These are phyloP conservation scores for Cordilura impudica DNA, from an alignment of 2,888 invertebrate genomes.

Conservation along the genomic window DNA sequence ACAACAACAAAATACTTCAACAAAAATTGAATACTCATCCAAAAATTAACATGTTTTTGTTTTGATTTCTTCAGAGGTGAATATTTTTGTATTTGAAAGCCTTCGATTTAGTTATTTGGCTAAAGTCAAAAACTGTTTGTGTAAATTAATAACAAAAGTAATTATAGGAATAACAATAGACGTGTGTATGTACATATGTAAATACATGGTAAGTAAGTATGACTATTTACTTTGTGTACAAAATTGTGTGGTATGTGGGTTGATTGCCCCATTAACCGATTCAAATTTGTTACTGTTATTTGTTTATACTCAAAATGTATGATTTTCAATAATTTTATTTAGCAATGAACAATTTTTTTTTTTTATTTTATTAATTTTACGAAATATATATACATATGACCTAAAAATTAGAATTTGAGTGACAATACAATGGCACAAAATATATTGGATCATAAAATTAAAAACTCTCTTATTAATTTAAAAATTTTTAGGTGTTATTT, in stretches of 20 bases:
- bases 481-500: too few species aligned
- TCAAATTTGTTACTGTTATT: neutral
- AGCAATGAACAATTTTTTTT: neutral
- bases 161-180: neutral
- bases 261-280: constrained; percentile 26
- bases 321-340: neutral
- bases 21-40: constrained; percentile 46
- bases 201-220: neutral
- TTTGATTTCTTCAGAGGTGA: constrained; percentile 33
- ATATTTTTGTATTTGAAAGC: constrained; percentile 32
- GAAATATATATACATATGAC: too few species aligned
- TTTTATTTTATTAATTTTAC: too few species aligned
- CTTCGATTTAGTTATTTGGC: constrained; percentile 15
- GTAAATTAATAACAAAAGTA: neutral
- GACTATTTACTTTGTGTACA: too few species aligned
- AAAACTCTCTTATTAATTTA: too few species aligned
- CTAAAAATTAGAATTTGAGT: too few species aligned
- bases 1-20: neutral
- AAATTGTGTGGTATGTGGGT: constrained; percentile 11
- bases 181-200: neutral
- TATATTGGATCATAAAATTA: too few species aligned
- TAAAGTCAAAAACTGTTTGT: neutral
- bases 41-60: constrained; percentile 11
- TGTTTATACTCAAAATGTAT: neutral
- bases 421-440: too few species aligned